Evolutionary conservation across 1,140 invertebrate species (phyloP).

Genomic region (Trichogramma pretiosum): DNA sequence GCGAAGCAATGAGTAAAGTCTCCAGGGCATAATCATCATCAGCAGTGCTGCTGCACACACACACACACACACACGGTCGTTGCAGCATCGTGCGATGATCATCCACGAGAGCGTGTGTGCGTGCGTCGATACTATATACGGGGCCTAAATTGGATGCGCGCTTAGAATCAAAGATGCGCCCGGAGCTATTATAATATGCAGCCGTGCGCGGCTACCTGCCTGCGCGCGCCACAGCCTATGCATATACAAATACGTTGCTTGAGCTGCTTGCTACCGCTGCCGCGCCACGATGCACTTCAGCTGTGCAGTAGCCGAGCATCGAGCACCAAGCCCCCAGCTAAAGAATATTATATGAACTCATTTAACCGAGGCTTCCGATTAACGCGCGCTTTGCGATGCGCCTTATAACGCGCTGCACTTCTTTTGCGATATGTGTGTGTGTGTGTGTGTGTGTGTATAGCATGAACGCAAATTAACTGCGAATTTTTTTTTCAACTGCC

Average conservation of each 20-base stretch:
- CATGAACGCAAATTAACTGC: too few species aligned
- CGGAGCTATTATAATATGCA: slow-evolving; percentile 28
- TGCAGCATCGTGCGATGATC: too few species aligned
- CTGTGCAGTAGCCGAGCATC: too few species aligned
- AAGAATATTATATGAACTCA: slow-evolving; percentile 41
- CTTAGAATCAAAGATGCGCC: slow-evolving; percentile 39
- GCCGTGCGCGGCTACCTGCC: slow-evolving; percentile 36
- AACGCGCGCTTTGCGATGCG: background rate
- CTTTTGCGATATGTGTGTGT: too few species aligned
- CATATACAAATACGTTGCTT: too few species aligned
- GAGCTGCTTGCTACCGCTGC: slow-evolving; percentile 35
- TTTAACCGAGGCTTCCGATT: slow-evolving; percentile 28
- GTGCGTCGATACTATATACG: slow-evolving; percentile 20
- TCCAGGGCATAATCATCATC: slow-evolving; percentile 19
- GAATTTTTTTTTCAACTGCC: too few species aligned
- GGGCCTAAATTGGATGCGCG: too few species aligned
- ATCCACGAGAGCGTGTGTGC: too few species aligned
- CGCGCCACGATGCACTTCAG: background rate
- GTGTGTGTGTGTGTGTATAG: too few species aligned
- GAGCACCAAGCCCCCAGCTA: slow-evolving; percentile 21
- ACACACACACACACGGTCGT: background rate
- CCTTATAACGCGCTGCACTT: too few species aligned
- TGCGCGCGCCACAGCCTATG: too few species aligned
- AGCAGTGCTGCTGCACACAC: background rate
- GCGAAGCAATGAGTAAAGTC: slow-evolving; percentile 1